Conservation (phyloP, 2,113 vertebrate species). For the Emydocephalus ijimae region DNA sequence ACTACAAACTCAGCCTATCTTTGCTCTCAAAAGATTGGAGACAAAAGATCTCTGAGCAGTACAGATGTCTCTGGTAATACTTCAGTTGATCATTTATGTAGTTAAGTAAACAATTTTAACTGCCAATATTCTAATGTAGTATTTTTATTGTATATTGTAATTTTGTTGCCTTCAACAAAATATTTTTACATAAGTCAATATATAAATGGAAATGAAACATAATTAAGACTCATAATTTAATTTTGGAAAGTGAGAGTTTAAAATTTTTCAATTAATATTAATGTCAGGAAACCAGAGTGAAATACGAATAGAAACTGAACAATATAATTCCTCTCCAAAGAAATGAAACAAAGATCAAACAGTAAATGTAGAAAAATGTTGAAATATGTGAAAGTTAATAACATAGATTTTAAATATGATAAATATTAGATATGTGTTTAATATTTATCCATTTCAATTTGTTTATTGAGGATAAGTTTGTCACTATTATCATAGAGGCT, state of each 20-base stretch:
- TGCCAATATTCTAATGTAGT: neutral
- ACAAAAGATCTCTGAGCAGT: constrained; percentile 83
- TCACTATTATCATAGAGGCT: neutral
- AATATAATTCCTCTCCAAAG: neutral
- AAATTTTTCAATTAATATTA: neutral
- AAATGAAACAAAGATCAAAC: constrained; percentile 14
- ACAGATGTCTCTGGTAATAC: constrained; percentile 83
- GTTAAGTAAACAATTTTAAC: neutral
- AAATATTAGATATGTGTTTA: neutral
- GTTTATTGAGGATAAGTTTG: neutral
- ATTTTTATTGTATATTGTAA: neutral
- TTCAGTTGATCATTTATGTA: constrained; percentile 11
- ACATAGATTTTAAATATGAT: neutral
- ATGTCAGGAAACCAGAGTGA: neutral
- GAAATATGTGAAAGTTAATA: neutral
- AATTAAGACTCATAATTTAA: neutral
- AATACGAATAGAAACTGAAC: neutral
- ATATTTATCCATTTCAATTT: neutral
- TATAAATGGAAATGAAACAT: neutral
- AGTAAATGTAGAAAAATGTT: neutral
- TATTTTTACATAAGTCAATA: neutral
- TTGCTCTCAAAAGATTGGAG: constrained; percentile 76
- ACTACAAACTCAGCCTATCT: constrained; percentile 71
- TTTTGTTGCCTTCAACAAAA: neutral
- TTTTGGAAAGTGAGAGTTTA: neutral